Base-by-base conservation (phyloP, 23 tunicate genomes). In the Corella eumyota region DNA sequence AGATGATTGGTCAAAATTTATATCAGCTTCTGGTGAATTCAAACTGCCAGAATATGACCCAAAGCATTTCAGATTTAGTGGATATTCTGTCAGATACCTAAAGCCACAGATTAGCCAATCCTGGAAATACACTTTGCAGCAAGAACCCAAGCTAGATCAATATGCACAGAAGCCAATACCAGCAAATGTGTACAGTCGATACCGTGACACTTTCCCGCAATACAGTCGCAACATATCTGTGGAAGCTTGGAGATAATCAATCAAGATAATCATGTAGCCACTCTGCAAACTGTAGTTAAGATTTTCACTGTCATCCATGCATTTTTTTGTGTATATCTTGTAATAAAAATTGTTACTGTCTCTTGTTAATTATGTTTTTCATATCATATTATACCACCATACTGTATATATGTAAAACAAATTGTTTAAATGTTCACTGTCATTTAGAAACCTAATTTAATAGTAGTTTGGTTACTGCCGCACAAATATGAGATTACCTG, bases 121-220 rank as follows among this genome's bases (percentile, higher is more conserved):
- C 2, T 86, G 95, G 95, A 45, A 60, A 31, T 77, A 86, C 60
- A 86, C 80, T 58, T 47, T 86, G 54, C 64, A 62, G 6, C 95
- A 86, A 45, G 95, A 86, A 51, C 95, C 95, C 2, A 86, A 74
- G 45, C 56, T 84, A 46, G 94, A 84, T 31, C 82, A 84, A 36
- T 76, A 63, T 56, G 83, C 78, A 11, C 77, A 70, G 59, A 84
- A 62, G 50, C 94, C 94, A 4, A 84, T 84, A 11, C 94, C 94
- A 23, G 94, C 94, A 0, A 84, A 75, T 61, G 94, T 75, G 17
- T 84, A 60, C 78, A 76, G 83, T 44, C 70, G 94, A 25, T 76
- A 84, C 57, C 48, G 94, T 6, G 94, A 84, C 44, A 84, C 94
- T 9, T 84, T 84, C 46, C 94, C 94, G 33, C 94, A 84, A 58